Evolutionary conservation across 2,113 vertebrate genomes (phyloP).

Genomic region (Corythaixoides concolor): DNA sequence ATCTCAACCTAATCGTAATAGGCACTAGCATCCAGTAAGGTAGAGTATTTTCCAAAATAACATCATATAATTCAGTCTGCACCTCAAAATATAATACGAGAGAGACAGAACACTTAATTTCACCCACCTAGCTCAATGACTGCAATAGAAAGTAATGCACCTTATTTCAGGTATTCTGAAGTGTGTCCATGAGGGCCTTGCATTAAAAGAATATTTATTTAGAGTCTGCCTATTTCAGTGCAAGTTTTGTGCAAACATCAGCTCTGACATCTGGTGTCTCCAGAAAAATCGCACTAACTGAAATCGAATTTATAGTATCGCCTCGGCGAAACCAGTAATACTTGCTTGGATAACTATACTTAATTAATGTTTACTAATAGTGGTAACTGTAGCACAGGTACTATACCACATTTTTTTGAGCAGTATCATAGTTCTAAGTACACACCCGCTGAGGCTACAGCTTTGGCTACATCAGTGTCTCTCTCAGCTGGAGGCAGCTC

Average conservation of each 20-base stretch:
- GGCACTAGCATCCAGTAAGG: neutral
- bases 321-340: neutral
- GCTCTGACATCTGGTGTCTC: neutral
- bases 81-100: neutral
- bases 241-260: neutral
- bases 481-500: neutral
- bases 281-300: neutral
- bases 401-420: neutral
- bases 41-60: neutral
- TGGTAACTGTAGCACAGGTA: neutral
- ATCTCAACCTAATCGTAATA: neutral
- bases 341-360: neutral
- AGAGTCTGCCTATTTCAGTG: neutral
- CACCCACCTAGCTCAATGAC: neutral
- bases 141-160: neutral
- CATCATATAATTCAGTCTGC: neutral
- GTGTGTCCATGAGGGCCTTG: neutral
- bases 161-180: neutral
- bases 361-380: neutral
- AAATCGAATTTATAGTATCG: neutral
- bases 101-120: neutral
- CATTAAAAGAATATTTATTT: neutral
- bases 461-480: neutral
- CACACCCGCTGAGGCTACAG: neutral
- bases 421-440: neutral